Conservation (phyloP, 2,797 vertebrate species). For the Sebastes reedi region DNA sequence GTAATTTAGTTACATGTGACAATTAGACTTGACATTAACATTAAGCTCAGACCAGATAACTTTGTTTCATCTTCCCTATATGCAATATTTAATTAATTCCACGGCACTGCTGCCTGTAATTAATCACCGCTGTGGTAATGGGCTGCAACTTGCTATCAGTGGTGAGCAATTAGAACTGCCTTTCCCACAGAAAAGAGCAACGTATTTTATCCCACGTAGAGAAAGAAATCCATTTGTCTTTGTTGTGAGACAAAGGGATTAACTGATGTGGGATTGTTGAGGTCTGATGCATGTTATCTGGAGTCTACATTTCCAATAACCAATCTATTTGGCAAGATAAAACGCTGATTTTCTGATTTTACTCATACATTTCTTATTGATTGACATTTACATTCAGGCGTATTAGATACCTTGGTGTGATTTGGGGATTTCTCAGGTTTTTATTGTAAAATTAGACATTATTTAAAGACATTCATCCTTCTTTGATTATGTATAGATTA, state of each 20-base stretch:
- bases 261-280: slow-evolving; percentile 8
- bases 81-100: slow-evolving; percentile 55
- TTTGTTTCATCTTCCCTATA: slow-evolving; percentile 13
- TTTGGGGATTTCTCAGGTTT: neutral
- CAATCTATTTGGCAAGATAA: neutral
- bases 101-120: slow-evolving; percentile 55
- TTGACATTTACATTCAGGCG: neutral
- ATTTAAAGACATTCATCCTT: neutral
- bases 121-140: slow-evolving; percentile 64
- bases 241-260: slow-evolving; percentile 7
- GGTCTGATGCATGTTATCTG: neutral
- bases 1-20: neutral
- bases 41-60: slow-evolving; percentile 5
- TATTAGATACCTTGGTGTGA: neutral
- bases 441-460: neutral
- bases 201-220: slow-evolving; percentile 23
- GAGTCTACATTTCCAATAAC: neutral
- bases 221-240: slow-evolving; percentile 52
- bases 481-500: neutral
- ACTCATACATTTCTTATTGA: neutral
- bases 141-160: slow-evolving; percentile 45
- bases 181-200: slow-evolving; percentile 40
- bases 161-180: slow-evolving; percentile 46
- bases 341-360: neutral
- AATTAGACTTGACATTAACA: neutral